phyloP scores from a whole-genome alignment of 2,113 vertebrate genomes.

The Melierax canorus region DNA sequence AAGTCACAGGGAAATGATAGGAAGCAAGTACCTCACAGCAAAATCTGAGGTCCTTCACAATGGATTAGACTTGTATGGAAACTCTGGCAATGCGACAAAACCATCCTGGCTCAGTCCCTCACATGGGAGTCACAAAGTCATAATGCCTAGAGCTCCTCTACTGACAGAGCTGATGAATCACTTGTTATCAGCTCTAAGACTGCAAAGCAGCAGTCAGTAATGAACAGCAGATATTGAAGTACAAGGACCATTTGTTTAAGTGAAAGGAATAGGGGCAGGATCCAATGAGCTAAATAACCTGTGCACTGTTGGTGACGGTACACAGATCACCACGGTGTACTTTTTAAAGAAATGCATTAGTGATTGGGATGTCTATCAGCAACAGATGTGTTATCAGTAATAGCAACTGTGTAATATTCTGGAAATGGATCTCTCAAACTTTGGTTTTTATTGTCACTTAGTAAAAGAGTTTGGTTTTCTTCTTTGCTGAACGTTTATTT shows the following conservation, averaged over 20 bases:
- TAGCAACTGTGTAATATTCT: background rate
- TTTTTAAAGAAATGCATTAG: background rate
- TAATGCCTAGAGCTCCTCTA: background rate
- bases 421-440: background rate
- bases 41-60: background rate
- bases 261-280: background rate
- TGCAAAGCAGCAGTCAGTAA: background rate
- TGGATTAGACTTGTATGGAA: background rate
- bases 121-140: background rate
- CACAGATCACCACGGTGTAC: background rate
- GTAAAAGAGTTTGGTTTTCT: background rate
- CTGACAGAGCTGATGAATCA: background rate
- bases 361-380: background rate
- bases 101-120: background rate
- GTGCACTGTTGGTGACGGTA: background rate
- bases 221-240: background rate
- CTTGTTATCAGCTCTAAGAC: background rate
- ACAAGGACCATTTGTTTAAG: background rate
- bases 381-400: background rate
- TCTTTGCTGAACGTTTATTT: background rate
- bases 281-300: background rate
- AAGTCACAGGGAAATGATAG: background rate
- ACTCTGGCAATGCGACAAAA: background rate
- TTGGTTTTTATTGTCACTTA: background rate
- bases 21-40: background rate